phyloP scores from a whole-genome alignment of 2,113 vertebrate genomes.

The Gnathonemus longibarbis region DNA sequence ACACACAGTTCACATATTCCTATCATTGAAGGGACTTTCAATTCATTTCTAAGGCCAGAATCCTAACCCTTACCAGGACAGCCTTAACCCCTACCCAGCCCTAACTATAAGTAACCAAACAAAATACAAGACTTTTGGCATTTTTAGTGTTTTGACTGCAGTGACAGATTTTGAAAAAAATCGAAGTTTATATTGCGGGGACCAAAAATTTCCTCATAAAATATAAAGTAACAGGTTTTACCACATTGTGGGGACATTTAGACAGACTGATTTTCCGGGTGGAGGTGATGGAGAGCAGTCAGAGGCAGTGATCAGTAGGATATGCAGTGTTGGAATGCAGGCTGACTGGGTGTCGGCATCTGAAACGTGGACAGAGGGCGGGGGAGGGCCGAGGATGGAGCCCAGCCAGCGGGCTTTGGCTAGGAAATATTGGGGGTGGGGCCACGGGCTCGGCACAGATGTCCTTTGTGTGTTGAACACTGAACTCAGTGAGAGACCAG shows the following conservation, averaged over 20 bases:
- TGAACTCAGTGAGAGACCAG: slow-evolving; percentile 15
- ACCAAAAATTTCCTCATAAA: background rate
- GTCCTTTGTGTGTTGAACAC: slow-evolving; percentile 18
- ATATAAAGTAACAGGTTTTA: background rate
- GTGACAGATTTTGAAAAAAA: background rate
- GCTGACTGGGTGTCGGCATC: slow-evolving; percentile 13
- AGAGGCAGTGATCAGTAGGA: background rate
- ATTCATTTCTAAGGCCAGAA: background rate
- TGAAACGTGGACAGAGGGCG: slow-evolving; percentile 5
- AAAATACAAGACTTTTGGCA: background rate
- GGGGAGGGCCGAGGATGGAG: background rate
- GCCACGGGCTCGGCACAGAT: slow-evolving; percentile 11
- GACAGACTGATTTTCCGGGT: background rate
- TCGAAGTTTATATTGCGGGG: background rate
- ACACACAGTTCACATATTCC: background rate
- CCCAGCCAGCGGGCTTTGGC: background rate
- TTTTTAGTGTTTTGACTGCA: background rate
- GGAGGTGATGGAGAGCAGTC: background rate
- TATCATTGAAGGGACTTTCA: background rate
- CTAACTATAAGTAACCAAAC: background rate
- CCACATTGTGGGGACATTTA: background rate
- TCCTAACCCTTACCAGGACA: background rate
- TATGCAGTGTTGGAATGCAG: background rate
- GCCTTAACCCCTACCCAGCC: background rate
- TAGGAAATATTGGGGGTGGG: background rate